Evolutionary conservation across 1,140 invertebrate genomes (phyloP).

Genomic region (Camponotus floridanus): DNA sequence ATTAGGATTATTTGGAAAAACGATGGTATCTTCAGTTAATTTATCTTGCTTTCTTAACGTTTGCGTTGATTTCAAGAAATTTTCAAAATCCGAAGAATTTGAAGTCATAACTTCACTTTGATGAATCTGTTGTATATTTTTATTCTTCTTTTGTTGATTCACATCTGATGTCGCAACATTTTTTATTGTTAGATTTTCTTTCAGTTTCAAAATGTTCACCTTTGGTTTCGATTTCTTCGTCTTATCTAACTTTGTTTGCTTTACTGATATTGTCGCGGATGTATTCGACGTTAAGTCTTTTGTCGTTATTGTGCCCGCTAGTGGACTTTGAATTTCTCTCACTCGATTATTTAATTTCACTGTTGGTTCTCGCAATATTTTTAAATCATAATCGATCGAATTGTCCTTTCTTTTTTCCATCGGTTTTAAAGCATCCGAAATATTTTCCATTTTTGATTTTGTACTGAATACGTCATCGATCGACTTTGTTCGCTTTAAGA

Average conservation of each 20-base stretch:
- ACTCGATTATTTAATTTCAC: slow-evolving; percentile 11
- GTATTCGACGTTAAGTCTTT: not conserved
- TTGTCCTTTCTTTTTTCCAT: slow-evolving; percentile 75
- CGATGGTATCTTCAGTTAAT: not conserved
- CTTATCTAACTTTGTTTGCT: not conserved
- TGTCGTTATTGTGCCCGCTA: not conserved
- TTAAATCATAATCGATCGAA: slow-evolving; percentile 75
- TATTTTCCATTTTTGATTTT: slow-evolving; percentile 48
- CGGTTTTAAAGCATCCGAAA: slow-evolving; percentile 63
- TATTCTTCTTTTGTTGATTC: not conserved
- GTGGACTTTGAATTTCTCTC: slow-evolving; percentile 2
- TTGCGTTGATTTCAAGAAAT: not conserved
- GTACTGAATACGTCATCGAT: not conserved
- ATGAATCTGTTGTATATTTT: not conserved
- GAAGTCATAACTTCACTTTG: not conserved
- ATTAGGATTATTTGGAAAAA: slow-evolving; percentile 11
- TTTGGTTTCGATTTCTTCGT: not conserved
- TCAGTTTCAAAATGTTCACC: not conserved
- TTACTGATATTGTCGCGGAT: not conserved
- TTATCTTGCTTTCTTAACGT: not conserved
- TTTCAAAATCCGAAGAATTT: not conserved
- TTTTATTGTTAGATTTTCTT: slow-evolving; percentile 2
- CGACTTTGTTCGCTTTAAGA: not conserved
- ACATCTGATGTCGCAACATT: not conserved
- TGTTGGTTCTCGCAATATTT: slow-evolving; percentile 58